Base-by-base conservation (phyloP, 2,888 invertebrate genomes). In the Epistrophella euchroma region DNA sequence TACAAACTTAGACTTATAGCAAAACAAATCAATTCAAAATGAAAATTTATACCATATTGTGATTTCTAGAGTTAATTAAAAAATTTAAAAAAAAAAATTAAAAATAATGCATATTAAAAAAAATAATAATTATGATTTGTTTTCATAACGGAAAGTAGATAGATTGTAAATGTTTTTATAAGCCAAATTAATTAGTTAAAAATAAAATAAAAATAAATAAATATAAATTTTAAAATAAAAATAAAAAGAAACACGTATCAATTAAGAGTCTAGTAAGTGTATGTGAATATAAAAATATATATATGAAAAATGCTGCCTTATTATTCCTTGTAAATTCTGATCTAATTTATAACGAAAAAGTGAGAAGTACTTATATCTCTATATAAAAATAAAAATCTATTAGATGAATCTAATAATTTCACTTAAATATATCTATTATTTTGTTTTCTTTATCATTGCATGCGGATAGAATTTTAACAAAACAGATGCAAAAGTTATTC, bases 21-120 rank as follows among this genome's bases (percentile, higher is more conserved):
- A 79, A 84, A 86, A 87, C 86, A 85, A 85, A 80, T 84, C 87
- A 80, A 84, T 85, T 80, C 85, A 80, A 83, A 80, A 84, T 72
- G 80, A 84, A 84, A 73, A 74, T 84, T 85, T 87, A 90, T 88
- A 91, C 90, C 91, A 90, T 90, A 91, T 91, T 91, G 91, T 92
- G 92, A 91, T 92, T 91, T 91, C 90, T 91, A 92, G 91, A 90
- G 91, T 91, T 91, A 92, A 91, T 92, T 91, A 91, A 86, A 86
- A 25, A 77, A 86, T 72, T 83, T 74, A 35, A 58, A 83, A 83
- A 76, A 35, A 58, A 83, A 83, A 76, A 64, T 70, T 79, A 47
- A 74, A 66, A 66, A 66, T 13, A 47, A 78, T 77, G 71, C 86
- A 74, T 73, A 82, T 74, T 73, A 73, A 73, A 62, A 56, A 47